These are phyloP conservation scores for Bombus superbus DNA, from an alignment of 1,140 invertebrate species.

Conservation along the genomic window DNA sequence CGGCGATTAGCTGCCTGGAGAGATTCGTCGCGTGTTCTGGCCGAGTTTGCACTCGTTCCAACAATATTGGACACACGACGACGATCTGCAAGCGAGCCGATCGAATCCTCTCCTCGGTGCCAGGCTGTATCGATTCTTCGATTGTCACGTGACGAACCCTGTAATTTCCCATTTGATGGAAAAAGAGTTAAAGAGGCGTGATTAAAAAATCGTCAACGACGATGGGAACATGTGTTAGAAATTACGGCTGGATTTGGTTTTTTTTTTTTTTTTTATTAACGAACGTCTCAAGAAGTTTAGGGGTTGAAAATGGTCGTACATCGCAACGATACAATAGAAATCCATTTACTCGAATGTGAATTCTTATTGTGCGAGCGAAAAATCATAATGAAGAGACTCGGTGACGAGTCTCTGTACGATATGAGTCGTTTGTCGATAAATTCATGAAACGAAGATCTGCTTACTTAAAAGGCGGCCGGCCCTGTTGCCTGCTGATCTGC, in stretches of 20 bases:
- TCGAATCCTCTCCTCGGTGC: slow-evolving; percentile 84
- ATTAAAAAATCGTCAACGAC: neutral
- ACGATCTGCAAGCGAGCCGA: slow-evolving; percentile 89
- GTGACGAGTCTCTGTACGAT: no score
- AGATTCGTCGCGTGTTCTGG: slow-evolving; percentile 83
- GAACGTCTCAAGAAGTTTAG: no score
- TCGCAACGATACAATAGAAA: no score
- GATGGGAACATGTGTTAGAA: no score
- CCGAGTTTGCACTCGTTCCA: slow-evolving; percentile 85
- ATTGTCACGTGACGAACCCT: slow-evolving; percentile 89
- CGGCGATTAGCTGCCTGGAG: slow-evolving; percentile 86
- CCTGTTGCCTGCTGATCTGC: slow-evolving; percentile 90
- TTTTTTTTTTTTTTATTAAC: no score
- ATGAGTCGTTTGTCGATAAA: no score
- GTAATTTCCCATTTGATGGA: neutral
- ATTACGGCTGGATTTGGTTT: no score
- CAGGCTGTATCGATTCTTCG: slow-evolving; percentile 86
- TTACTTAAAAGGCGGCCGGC: slow-evolving; percentile 88
- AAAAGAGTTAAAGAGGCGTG: neutral
- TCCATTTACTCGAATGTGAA: no score
- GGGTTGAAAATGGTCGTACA: no score
- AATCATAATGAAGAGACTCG: no score
- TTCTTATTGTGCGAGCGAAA: no score
- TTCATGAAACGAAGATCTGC: neutral
- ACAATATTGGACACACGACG: slow-evolving; percentile 89